These are phyloP conservation scores for Chaunax sp. DNA, from an alignment of 2,797 vertebrate genomes.

Conservation along the genomic window DNA sequence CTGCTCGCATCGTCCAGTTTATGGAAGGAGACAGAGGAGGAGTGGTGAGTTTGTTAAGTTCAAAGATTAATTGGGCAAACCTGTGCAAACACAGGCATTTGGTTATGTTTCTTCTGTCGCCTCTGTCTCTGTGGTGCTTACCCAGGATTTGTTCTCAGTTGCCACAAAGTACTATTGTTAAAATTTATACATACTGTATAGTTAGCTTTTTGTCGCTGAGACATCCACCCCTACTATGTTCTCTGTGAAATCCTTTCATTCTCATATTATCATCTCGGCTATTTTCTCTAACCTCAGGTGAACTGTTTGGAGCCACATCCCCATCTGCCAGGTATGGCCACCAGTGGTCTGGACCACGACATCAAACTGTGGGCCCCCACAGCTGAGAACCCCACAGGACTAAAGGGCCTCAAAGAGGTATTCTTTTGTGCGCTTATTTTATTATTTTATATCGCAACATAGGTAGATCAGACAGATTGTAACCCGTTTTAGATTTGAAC, in stretches of 20 bases:
- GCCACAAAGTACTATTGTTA: too few relatives aligned
- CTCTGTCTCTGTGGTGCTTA: neutral
- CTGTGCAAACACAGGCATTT: neutral
- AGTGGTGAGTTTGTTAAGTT: slow-evolving; percentile 86
- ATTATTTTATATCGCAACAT: neutral
- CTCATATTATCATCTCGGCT: neutral
- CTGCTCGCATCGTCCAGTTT: slow-evolving; percentile 95
- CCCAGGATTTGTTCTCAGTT: neutral
- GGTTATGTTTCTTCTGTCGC: neutral
- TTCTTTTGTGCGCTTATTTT: neutral
- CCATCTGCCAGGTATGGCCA: slow-evolving; percentile 93
- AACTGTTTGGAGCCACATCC: slow-evolving; percentile 97
- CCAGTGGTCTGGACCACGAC: slow-evolving; percentile 96
- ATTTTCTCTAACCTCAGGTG: slow-evolving; percentile 80
- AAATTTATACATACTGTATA: too few relatives aligned
- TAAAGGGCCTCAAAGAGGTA: slow-evolving; percentile 93
- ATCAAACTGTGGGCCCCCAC: slow-evolving; percentile 97
- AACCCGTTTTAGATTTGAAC: neutral
- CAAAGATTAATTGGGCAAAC: neutral
- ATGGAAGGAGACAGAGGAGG: slow-evolving; percentile 97
- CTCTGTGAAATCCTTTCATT: neutral
- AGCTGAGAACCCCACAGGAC: slow-evolving; percentile 88
- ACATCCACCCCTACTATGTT: too few relatives aligned
- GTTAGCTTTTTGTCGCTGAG: too few relatives aligned
- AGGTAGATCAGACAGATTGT: neutral